Base-by-base conservation (phyloP, 2,113 vertebrate species). In the Cinclus cinclus region DNA sequence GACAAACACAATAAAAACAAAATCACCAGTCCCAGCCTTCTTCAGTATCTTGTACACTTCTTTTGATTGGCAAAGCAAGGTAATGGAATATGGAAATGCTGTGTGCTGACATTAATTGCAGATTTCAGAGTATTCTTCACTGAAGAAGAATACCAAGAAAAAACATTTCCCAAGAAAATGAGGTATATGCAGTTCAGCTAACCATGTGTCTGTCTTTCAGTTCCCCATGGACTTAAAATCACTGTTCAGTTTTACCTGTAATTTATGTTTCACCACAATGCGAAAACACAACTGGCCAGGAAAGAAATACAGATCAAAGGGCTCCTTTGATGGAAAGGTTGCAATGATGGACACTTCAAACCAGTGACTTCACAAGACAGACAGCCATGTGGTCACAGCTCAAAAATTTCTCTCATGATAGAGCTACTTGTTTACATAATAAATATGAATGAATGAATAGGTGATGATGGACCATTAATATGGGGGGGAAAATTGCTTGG, bases 401-500 rank as follows among this genome's bases (percentile, higher is more conserved):
- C 52, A 75, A 33, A 84, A 67, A 39, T 7, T 21, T 63, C 37
- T 81, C 78, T 65, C n/a, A 28, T 5, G 24, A 76, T 10, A 68
- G 33, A 74, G 46, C 24, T 74, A 37, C 33, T 59, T 78, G 21
- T 73, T 86, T 52, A 60, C 27, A 60, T 18, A 85, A 78, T 27
- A 79, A 92, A 46, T 24, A 47, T 3, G 1, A 92, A 58, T 63
- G 4, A 91, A 18, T 52, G 63, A 56, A 11, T 46, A 89, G 63
- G 15, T 52, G 39, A 78, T 67, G 46, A 69, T 31, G 52, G 67
- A 73, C 53, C 21, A 88, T 35, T 80, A 65, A 76, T 25, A 49
- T 0, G 2, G 22, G 9, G 9, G 3, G 9, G 3, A 30, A 17
- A n/a, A 27, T 5, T 13, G 2, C 44, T 80, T 39, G 12, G 28